Evolutionary conservation across 2,113 vertebrate species (phyloP).

Genomic region (Triplophysa dalaica): DNA sequence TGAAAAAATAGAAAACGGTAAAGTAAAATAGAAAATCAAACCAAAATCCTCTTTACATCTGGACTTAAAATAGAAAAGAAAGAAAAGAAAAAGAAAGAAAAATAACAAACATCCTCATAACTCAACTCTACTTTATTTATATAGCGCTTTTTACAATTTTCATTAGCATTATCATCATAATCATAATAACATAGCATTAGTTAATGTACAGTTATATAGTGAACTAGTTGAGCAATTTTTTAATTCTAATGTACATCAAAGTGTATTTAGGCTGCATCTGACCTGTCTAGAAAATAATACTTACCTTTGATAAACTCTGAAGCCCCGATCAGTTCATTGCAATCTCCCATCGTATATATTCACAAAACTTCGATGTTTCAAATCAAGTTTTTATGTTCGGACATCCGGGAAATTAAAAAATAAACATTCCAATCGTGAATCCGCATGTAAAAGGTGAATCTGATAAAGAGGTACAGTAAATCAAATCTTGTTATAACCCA

Average conservation of each 20-base stretch:
- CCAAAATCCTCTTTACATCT: too few species aligned
- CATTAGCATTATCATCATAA: too few species aligned
- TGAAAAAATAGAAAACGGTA: conserved; percentile 46
- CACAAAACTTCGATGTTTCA: background rate
- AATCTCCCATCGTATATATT: conserved; percentile 30
- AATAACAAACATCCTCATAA: too few species aligned
- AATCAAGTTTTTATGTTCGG: background rate
- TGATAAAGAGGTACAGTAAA: background rate
- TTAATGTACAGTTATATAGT: too few species aligned
- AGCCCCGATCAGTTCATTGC: conserved; percentile 12
- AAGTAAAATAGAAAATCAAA: background rate
- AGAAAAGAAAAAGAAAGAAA: too few species aligned
- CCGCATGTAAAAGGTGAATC: background rate
- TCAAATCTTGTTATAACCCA: conserved; percentile 1
- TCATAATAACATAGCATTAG: too few species aligned
- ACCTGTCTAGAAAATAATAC: background rate
- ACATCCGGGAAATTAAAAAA: background rate
- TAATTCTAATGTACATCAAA: too few species aligned
- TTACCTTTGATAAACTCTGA: conserved; percentile 48
- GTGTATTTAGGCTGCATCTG: too few species aligned
- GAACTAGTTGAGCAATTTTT: too few species aligned
- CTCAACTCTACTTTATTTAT: too few species aligned
- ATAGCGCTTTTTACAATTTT: too few species aligned
- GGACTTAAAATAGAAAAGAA: too few species aligned
- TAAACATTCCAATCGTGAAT: background rate